phyloP scores from a whole-genome alignment of 53 echinoderm and acorn worm species.

The Crossaster papposus region DNA sequence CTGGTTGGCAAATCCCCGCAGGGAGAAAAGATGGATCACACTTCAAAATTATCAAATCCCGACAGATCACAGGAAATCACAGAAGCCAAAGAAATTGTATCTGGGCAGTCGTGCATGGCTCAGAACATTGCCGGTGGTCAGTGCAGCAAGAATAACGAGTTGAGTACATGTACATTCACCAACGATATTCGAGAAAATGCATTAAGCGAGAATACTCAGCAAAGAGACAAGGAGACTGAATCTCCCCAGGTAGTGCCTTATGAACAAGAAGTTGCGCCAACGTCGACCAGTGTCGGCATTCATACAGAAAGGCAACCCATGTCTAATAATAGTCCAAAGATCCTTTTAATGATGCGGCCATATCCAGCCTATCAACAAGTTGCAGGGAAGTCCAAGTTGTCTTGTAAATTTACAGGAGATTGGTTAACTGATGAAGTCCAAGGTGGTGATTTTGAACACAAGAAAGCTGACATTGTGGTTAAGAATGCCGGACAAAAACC shows the following conservation, averaged over 20 bases:
- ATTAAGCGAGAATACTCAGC: background rate
- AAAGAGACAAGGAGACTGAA: background rate
- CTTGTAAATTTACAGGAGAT: background rate
- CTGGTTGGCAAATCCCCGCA: too few species aligned
- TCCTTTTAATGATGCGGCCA: constrained; percentile 10
- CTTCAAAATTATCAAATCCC: background rate
- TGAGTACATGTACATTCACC: background rate
- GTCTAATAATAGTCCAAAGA: background rate
- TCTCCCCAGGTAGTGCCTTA: background rate
- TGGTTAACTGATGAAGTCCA: background rate
- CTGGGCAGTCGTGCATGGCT: background rate
- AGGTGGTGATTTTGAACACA: background rate
- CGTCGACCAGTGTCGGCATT: background rate
- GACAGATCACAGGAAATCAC: background rate
- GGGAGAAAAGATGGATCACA: too few species aligned
- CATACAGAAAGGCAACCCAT: background rate
- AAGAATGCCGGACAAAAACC: background rate
- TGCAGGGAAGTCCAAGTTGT: background rate
- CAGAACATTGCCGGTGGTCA: background rate
- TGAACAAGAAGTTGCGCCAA: background rate
- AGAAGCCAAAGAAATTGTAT: background rate
- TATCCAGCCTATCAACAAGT: background rate
- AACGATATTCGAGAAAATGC: too few species aligned
- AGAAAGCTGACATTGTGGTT: background rate
- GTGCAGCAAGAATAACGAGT: background rate